Evolutionary conservation across 2,888 invertebrate species (phyloP).

Genomic region (Coelogynopora nodosa): DNA sequence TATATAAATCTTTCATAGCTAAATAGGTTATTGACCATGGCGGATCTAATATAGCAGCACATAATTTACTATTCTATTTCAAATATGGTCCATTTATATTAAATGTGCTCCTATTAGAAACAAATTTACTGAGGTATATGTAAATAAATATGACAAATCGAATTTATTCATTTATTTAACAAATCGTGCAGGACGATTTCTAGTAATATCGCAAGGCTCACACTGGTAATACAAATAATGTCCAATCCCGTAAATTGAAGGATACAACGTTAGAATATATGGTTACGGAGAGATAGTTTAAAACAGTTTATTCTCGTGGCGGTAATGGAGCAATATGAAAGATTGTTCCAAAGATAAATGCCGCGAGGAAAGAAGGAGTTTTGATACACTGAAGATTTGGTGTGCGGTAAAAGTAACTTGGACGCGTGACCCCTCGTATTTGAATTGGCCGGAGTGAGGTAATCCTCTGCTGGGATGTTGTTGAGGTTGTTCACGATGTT

Average conservation of each 20-base stretch:
- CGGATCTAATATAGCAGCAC: too few relatives aligned
- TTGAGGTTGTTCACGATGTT: neutral
- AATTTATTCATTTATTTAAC: too few relatives aligned
- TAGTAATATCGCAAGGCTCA: neutral
- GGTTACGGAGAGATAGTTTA: neutral
- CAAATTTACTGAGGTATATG: too few relatives aligned
- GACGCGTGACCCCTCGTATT: neutral
- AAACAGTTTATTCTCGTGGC: constrained; percentile 16
- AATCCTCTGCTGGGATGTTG: neutral
- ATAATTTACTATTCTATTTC: too few relatives aligned
- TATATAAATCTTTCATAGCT: too few relatives aligned
- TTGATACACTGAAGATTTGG: too few relatives aligned
- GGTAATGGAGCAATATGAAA: neutral
- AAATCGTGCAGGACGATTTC: neutral
- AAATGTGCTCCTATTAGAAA: too few relatives aligned
- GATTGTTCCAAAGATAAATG: neutral
- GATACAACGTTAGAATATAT: neutral
- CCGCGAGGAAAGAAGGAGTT: neutral
- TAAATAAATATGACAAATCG: too few relatives aligned
- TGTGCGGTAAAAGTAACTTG: neutral
- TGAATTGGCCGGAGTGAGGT: neutral
- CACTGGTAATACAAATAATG: neutral
- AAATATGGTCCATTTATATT: too few relatives aligned
- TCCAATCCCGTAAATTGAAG: neutral
- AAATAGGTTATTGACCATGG: too few relatives aligned